Conservation (phyloP, 2,797 vertebrate species). For the Cetoscarus ocellatus region DNA sequence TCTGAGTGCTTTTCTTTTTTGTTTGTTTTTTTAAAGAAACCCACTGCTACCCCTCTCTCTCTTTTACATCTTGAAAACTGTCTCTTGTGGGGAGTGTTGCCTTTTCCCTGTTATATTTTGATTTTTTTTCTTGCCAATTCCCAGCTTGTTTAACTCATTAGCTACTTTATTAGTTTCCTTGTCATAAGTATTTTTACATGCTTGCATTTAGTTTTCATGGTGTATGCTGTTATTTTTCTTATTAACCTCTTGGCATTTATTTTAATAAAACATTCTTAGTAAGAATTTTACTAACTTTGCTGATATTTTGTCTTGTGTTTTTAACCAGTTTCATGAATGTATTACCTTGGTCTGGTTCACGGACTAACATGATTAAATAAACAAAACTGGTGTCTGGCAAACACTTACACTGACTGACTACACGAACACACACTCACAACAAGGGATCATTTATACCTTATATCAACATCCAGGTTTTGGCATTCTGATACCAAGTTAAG, state of each 20-base stretch:
- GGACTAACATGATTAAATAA: slow-evolving; percentile 88
- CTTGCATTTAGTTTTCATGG: slow-evolving; percentile 92
- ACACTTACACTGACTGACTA: slow-evolving; percentile 65
- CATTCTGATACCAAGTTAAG: too few species aligned
- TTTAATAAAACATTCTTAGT: slow-evolving; percentile 94
- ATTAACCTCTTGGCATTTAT: slow-evolving; percentile 92
- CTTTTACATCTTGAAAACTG: slow-evolving; percentile 78
- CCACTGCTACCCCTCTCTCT: slow-evolving; percentile 73
- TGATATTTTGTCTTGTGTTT: slow-evolving; percentile 91
- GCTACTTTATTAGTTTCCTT: slow-evolving; percentile 88
- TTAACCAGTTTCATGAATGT: slow-evolving; percentile 90
- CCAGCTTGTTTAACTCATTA: slow-evolving; percentile 92
- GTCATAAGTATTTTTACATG: slow-evolving; percentile 91
- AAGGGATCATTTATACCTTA: too few species aligned
- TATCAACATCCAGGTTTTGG: too few species aligned
- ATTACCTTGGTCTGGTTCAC: slow-evolving; percentile 89
- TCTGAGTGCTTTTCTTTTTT: slow-evolving; percentile 77
- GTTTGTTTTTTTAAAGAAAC: slow-evolving; percentile 62
- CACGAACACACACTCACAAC: slow-evolving; percentile 22
- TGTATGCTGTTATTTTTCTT: slow-evolving; percentile 92
- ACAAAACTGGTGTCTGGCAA: slow-evolving; percentile 79
- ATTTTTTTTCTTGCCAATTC: slow-evolving; percentile 82
- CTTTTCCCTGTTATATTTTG: slow-evolving; percentile 82
- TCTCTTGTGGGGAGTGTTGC: slow-evolving; percentile 85
- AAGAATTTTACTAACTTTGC: slow-evolving; percentile 92